Conservation (phyloP, 2,888 invertebrate species). For the Onthophagus sagittarius region DNA sequence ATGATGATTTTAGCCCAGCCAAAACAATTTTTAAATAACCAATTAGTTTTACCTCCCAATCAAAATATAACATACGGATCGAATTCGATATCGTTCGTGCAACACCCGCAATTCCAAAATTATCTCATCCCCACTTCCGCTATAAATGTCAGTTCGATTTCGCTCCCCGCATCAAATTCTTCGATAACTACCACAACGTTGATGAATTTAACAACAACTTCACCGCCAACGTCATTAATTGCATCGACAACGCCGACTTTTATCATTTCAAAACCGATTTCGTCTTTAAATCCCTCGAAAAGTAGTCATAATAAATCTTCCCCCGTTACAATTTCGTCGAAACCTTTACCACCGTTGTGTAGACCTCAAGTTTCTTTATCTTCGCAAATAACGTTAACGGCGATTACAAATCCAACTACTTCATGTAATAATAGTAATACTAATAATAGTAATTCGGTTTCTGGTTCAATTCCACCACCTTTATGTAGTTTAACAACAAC, state of each 20-base stretch:
- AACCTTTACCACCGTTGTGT: constrained; percentile 1
- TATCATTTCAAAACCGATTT: background rate
- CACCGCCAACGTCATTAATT: constrained; percentile 8
- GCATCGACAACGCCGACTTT: constrained; percentile 1
- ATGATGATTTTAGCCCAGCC: constrained; percentile 30
- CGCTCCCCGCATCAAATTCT: background rate
- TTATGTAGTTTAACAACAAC: constrained; percentile 2
- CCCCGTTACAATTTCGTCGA: background rate
- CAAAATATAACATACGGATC: constrained; percentile 33
- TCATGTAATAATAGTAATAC: too few relatives aligned
- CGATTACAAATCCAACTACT: background rate
- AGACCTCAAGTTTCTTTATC: background rate
- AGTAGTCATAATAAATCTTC: background rate
- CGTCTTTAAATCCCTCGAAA: background rate
- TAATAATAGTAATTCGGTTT: background rate
- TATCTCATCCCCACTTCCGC: constrained; percentile 18
- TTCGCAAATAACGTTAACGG: background rate
- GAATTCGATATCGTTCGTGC: constrained; percentile 25
- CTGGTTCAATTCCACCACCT: background rate
- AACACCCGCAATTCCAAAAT: constrained; percentile 21
- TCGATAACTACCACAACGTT: background rate
- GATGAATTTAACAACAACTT: constrained; percentile 12
- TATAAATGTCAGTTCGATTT: background rate
- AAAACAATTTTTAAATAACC: constrained; percentile 24
- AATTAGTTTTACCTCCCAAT: constrained; percentile 34